Evolutionary conservation across 2,113 vertebrate genomes (phyloP).

Genomic region (Atherinomorus stipes): DNA sequence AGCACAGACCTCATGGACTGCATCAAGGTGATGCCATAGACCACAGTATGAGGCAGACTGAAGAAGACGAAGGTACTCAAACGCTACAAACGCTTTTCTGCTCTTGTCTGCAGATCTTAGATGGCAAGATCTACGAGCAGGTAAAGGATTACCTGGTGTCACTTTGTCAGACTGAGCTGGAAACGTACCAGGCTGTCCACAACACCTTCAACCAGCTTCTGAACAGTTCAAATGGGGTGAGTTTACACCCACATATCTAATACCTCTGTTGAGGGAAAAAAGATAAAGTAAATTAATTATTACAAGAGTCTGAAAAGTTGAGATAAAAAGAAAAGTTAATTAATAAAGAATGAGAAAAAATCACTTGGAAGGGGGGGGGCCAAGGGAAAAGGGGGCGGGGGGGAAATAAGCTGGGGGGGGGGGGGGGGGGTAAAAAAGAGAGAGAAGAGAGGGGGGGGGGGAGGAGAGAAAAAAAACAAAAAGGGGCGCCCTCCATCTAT

Average conservation of each 20-base stretch:
- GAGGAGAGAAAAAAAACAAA: too few species aligned
- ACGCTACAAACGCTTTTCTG: background rate
- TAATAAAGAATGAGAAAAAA: too few species aligned
- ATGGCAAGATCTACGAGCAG: constrained; percentile 92
- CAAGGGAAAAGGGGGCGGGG: too few species aligned
- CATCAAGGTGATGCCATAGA: constrained; percentile 75
- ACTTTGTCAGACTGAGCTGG: constrained; percentile 94
- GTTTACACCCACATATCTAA: constrained; percentile 34
- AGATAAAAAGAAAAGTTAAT: too few species aligned
- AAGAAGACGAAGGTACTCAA: accelerated
- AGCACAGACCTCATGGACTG: constrained; percentile 91
- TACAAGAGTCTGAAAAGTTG: too few species aligned
- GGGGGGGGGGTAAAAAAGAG: too few species aligned
- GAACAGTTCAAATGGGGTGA: constrained; percentile 90
- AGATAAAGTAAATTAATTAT: too few species aligned
- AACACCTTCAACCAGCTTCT: constrained; percentile 92
- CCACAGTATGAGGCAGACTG: background rate
- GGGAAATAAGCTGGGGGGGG: too few species aligned
- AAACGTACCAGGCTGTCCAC: constrained; percentile 88
- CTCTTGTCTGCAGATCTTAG: constrained; percentile 85
- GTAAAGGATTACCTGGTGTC: constrained; percentile 94
- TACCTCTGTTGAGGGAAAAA: too few species aligned
- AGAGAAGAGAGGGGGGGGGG: too few species aligned
- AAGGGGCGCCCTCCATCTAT: too few species aligned
- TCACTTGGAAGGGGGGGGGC: too few species aligned